Base-by-base conservation (phyloP, 2,888 invertebrate genomes). In the Drosophila nigricruria region DNA sequence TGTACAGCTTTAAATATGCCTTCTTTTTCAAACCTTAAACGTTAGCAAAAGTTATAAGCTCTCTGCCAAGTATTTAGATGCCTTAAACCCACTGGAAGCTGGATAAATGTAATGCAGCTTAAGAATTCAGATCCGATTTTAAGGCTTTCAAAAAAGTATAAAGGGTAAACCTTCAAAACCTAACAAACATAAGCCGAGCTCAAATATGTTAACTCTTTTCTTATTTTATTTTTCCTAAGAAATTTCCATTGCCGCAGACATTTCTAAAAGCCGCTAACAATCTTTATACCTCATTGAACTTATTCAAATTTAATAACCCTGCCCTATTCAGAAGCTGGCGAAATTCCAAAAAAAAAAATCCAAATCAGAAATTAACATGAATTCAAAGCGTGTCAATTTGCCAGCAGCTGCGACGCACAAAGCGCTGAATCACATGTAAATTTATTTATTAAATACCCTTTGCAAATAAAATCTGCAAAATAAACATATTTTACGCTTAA, bases 401-500 rank as follows among this genome's bases (percentile, higher is more conserved):
- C 14, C 40, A 49, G 25, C 1, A 34, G 62, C 43, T 52, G 50
- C 47, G 36, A 50, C 70, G 27, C 40, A 54, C 73, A 76, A 70
- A 59, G 42, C 30, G 36, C 53, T 43, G 52, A 42, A 57, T 23
- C n/a, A 10, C 61, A 58, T 34, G 43, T 38, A 59, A 63, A 70
- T 74, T 74, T 70, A 58, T 74, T 66, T 69, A 73, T 83, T 77
- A 60, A 81, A 81, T 69, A 69, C 40, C 50, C 49, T 32, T 36
- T 65, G 66, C 62, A 62, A 73, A 73, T 65, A 57, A 59, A 58
- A 65, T 59, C 50, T 62, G 56, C 42, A 47, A 62, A 52, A 62
- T 65, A 67, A 30, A 42, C 78, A 81, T 81, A 83, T 69, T 87
- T 81, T 52, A 83, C 63, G 79, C 43, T 79, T 85, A 82, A 79